These are phyloP conservation scores for Phymatocera aterrima DNA, from an alignment of 2,888 invertebrate species.

Conservation along the genomic window DNA sequence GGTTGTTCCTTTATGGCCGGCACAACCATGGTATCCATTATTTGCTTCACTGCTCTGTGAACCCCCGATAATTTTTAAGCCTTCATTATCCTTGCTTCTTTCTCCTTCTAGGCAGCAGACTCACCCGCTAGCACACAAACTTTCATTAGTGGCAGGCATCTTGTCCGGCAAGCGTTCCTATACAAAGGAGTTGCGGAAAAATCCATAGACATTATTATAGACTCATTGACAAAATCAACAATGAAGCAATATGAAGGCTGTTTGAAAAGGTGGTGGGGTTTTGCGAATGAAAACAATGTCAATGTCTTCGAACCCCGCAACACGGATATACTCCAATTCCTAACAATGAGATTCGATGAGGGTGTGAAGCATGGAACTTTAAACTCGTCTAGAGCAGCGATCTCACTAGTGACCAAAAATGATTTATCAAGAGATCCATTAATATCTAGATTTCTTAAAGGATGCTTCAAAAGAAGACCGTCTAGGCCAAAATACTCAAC, in stretches of 20 bases:
- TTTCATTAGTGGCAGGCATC: neutral
- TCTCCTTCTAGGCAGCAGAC: neutral
- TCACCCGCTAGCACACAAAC: neutral
- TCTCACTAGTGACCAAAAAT: neutral
- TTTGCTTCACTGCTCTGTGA: neutral
- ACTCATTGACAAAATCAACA: neutral
- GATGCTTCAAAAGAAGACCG: constrained; percentile 53
- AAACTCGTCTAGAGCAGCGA: neutral
- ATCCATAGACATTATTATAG: neutral
- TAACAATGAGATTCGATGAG: neutral
- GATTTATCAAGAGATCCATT: neutral
- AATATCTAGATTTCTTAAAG: constrained; percentile 56
- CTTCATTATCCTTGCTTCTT: neutral
- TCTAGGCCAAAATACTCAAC: constrained; percentile 53
- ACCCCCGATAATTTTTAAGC: neutral
- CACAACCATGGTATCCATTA: constrained; percentile 12
- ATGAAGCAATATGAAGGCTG: neutral
- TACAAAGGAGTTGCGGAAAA: neutral
- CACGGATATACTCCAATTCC: neutral
- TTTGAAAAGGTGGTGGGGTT: neutral
- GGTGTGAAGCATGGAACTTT: neutral
- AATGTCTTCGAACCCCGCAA: neutral
- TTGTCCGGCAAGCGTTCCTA: neutral
- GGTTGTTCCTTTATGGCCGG: constrained; percentile 41
- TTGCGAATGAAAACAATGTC: neutral